Percentiles rank a stretch among this genome's conserved stretches.
Conservation (phyloP, 2,113 vertebrate genomes). For the Recurvirostra avosetta region DNA sequence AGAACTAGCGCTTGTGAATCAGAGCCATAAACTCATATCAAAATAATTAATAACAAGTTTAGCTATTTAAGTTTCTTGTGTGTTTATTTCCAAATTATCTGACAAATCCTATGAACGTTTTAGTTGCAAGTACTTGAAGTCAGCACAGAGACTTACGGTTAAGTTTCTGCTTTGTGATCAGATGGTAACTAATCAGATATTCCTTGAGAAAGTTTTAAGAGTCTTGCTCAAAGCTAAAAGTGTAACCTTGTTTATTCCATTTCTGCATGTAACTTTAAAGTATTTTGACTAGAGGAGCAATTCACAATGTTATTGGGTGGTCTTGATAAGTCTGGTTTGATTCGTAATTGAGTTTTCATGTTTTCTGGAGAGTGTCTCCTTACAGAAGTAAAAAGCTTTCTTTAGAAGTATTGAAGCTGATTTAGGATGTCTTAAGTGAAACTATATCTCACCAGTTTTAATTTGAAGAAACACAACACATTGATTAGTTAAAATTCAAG, state of each 20-base stretch:
- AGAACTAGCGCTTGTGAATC: not conserved
- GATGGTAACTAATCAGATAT: not conserved
- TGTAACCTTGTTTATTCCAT: not conserved
- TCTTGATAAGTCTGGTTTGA: not conserved
- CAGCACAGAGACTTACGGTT: not conserved
- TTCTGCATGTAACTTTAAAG: not conserved
- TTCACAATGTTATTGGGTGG: not conserved
- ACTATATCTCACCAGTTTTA: conserved; percentile 12
- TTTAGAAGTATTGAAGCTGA: not conserved
- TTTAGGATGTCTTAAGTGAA: not conserved
- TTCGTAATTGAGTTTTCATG: not conserved
- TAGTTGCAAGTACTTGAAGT: not conserved
- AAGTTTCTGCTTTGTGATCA: not conserved
- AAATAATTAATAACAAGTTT: not conserved
- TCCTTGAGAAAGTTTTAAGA: not conserved
- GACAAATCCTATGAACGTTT: not conserved
- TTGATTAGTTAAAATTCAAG: conserved; percentile 7
- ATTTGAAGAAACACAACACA: conserved; percentile 24
- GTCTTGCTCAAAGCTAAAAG: not conserved
- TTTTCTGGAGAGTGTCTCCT: not conserved
- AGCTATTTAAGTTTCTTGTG: not conserved
- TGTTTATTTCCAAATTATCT: not conserved
- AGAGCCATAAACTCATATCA: not conserved
- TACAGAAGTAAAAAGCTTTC: not conserved
- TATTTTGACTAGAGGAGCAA: not conserved